Conservation (phyloP, 2,888 invertebrate genomes). For the Ceramica pisi region DNA sequence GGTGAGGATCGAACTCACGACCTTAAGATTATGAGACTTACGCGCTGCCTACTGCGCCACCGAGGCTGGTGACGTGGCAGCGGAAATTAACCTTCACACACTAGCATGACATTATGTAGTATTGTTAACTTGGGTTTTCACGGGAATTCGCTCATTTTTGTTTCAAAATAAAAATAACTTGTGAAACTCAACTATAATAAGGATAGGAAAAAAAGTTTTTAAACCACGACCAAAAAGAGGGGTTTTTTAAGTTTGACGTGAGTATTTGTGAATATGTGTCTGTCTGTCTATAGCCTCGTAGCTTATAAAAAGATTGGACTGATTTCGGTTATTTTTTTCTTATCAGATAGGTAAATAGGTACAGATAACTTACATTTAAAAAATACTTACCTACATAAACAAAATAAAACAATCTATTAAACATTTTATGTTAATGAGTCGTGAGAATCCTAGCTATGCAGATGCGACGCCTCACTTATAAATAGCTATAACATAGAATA, state of each 20-base stretch:
- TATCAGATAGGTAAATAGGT: too few species aligned
- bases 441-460: conserved; percentile 15
- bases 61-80: conserved; percentile 89
- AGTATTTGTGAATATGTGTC: too few species aligned
- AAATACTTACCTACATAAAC: too few species aligned
- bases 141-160: not conserved
- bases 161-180: too few species aligned
- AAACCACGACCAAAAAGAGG: too few species aligned
- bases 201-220: too few species aligned
- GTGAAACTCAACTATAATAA: too few species aligned
- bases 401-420: not conserved
- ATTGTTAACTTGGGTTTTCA: not conserved
- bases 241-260: too few species aligned
- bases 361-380: too few species aligned
- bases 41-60: conserved; percentile 97
- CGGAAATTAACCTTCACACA: conserved; percentile 15
- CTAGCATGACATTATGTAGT: not conserved
- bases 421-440: not conserved
- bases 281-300: too few species aligned
- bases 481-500: not conserved
- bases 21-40: conserved; percentile 98
- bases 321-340: too few species aligned
- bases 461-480: conserved; percentile 1
- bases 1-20: conserved; percentile 99
- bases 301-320: too few species aligned